phyloP scores from a whole-genome alignment of 2,888 invertebrate species.

The Liposcelis brunnea region DNA sequence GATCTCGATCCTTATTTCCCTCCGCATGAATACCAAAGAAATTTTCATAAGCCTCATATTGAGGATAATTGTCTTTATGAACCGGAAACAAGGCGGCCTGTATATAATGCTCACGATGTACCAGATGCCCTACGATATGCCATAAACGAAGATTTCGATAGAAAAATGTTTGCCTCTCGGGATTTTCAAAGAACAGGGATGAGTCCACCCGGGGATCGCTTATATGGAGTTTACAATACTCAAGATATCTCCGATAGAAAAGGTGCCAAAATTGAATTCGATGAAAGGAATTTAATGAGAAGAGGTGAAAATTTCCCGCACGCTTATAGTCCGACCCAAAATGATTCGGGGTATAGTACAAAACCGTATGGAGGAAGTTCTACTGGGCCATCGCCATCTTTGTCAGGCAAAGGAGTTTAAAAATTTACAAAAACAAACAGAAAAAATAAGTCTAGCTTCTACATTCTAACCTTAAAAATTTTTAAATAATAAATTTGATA shows the following conservation, averaged over 20 bases:
- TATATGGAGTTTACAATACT: constrained; percentile 27
- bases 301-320: constrained; percentile 29
- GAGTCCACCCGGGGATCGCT: constrained; percentile 26
- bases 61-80: constrained; percentile 20
- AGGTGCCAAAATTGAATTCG: constrained; percentile 33
- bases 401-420: constrained; percentile 15
- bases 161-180: too few relatives aligned
- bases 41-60: background rate
- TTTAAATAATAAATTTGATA: too few relatives aligned
- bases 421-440: too few relatives aligned
- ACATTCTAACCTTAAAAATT: too few relatives aligned
- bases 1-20: background rate
- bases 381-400: constrained; percentile 17
- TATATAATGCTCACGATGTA: background rate
- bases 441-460: too few relatives aligned
- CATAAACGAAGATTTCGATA: background rate
- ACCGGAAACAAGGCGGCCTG: constrained; percentile 14
- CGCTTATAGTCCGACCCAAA: constrained; percentile 31
- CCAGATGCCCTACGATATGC: background rate
- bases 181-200: background rate
- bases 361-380: constrained; percentile 34
- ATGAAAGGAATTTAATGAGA: constrained; percentile 16
- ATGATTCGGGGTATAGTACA: constrained; percentile 74
- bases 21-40: background rate
- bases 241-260: constrained; percentile 34